Conservation (phyloP, 2,888 invertebrate species). For the Hirudinaria manillensis region DNA sequence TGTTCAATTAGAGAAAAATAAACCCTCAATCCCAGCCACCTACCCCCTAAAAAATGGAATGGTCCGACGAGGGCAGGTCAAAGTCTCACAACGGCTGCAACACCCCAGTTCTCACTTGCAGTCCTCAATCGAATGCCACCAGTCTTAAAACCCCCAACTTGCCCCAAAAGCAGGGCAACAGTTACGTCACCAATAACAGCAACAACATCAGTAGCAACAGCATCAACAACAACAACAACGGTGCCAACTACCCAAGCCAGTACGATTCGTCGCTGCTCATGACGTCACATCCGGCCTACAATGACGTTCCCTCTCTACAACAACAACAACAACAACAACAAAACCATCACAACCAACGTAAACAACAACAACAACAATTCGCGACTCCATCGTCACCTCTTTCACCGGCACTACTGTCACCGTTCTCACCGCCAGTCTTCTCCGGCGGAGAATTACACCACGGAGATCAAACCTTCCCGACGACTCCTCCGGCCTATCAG, state of each 20-base stretch:
- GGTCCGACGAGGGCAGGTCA: background rate
- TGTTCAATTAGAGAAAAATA: background rate
- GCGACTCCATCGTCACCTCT: background rate
- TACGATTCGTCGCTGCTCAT: slow-evolving; percentile 8
- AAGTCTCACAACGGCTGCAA: background rate
- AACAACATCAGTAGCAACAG: slow-evolving; percentile 18
- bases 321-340: slow-evolving; percentile 18
- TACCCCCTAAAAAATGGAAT: background rate
- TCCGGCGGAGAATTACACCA: background rate
- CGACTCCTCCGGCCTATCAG: slow-evolving; percentile 15
- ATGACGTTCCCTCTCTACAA: background rate
- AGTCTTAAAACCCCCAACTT: slow-evolving; percentile 13
- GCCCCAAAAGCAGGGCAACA: slow-evolving; percentile 2
- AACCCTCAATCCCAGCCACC: too few relatives aligned
- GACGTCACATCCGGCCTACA: slow-evolving; percentile 9
- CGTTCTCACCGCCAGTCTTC: slow-evolving; percentile 4
- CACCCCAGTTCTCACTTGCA: background rate
- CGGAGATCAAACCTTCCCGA: background rate
- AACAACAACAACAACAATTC: slow-evolving; percentile 20
- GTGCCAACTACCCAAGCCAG: slow-evolving; percentile 2
- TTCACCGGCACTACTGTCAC: slow-evolving; percentile 10
- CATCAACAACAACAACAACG: slow-evolving; percentile 19
- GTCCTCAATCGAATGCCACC: slow-evolving; percentile 6
- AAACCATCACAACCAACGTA: background rate
- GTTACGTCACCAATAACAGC: background rate